Base-by-base conservation (phyloP, 2,888 invertebrate species). In the Candidula unifasciata region DNA sequence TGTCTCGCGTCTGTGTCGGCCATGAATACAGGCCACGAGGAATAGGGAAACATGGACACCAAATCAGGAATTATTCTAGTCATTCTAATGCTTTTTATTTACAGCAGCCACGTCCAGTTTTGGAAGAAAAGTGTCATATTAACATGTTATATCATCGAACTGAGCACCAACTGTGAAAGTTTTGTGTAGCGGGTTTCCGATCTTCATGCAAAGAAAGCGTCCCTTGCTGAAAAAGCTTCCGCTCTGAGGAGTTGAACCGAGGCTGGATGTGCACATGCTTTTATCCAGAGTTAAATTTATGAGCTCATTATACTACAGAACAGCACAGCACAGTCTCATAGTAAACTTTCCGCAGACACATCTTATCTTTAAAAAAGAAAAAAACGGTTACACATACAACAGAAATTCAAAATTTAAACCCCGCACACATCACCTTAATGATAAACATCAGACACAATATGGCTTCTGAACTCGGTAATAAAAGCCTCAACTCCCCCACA, bases 251-350 rank as follows among this genome's bases (percentile, higher is more conserved):
- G 68, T 68, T 82, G 52, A 76, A 82, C 33, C 44, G 76, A 82
- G 82, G 66, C 76, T 78, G 57, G 27, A 37, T 35, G 35, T 57
- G 54, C 71, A 76, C 78, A 69, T 68, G 27, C 27, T 68, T 27
- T 37, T 71, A 69, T 3, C 24, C 8, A 60, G 68, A 79, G 57
- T 79, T 27, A 79, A 71, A 66, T 33, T 27, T 37, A 71, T 64
- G 77, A 78, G 37, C 71, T n/a, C 60, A 77, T 83, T 77, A 83
- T 78, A 83, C 68, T 33, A 57, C 54, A 30, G 76, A 77, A 77
- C 54, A 68, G 83, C 83, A 77, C 54, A 68, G 83, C 77, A 78
- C 83, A 78, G 78, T 71, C 77, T 68, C 69, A 78, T 27, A 83
- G 68, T 69, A 57, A 69, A 64, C 77, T 68, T 83, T 78, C 30